Evolutionary conservation across 2,113 vertebrate species (phyloP).

Genomic region (Calyptomena viridis): DNA sequence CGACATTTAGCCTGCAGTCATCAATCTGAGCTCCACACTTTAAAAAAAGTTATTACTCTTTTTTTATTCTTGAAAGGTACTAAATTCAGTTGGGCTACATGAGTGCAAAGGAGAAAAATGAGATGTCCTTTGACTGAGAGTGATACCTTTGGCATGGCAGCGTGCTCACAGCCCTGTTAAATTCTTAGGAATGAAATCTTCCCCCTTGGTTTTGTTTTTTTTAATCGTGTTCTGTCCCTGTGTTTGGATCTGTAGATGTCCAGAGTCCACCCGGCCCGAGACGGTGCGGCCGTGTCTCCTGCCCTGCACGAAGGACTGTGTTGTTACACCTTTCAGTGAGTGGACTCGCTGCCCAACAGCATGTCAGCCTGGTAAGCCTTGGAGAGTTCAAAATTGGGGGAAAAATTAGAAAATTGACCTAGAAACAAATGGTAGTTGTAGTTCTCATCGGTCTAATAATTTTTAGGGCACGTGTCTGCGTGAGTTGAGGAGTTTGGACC

Average conservation of each 20-base stretch:
- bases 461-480: neutral
- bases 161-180: neutral
- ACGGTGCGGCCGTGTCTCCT: conserved; percentile 80
- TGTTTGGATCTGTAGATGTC: conserved; percentile 77
- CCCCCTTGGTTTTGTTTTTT: neutral
- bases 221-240: neutral
- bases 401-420: neutral
- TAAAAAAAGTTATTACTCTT: neutral
- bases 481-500: neutral
- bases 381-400: neutral
- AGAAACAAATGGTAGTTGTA: fast-evolving
- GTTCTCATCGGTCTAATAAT: neutral
- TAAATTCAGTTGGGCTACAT: neutral
- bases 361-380: conserved; percentile 84
- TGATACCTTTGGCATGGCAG: neutral
- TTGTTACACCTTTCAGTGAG: conserved; percentile 93
- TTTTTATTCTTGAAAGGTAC: neutral
- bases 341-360: conserved; percentile 86
- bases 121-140: neutral
- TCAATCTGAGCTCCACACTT: neutral
- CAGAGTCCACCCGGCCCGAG: conserved; percentile 85
- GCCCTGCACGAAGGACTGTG: conserved; percentile 88
- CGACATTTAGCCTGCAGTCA: neutral
- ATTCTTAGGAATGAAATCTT: neutral
- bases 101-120: neutral